phyloP scores from a whole-genome alignment of 2,797 vertebrate species.

The Lepidocolaptes lacrymiger region DNA sequence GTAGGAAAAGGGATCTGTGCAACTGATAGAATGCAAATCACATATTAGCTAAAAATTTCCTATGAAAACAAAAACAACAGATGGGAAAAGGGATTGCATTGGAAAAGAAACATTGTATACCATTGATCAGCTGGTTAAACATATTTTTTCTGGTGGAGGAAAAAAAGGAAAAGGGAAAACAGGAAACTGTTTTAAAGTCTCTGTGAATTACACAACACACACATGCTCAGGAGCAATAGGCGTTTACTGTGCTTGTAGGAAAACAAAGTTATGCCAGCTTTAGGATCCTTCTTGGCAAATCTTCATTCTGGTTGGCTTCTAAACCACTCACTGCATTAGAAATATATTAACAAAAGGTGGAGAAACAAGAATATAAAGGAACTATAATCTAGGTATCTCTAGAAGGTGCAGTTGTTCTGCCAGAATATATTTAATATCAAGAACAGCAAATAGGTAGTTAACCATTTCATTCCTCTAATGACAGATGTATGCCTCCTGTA shows the following conservation, averaged over 20 bases:
- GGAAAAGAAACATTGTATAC: neutral
- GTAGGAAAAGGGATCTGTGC: neutral
- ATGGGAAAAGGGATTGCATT: neutral
- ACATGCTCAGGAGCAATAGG: too few species aligned
- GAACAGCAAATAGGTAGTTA: neutral
- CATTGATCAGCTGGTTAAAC: neutral
- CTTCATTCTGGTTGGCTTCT: neutral
- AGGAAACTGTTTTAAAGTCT: neutral
- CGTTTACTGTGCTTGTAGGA: neutral
- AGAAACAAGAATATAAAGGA: neutral
- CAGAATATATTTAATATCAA: neutral
- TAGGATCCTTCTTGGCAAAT: neutral
- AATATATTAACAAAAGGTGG: neutral
- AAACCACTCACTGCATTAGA: neutral
- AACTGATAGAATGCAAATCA: neutral
- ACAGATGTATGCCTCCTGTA: neutral
- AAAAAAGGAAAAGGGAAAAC: neutral
- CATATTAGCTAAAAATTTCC: neutral
- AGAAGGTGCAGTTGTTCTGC: neutral
- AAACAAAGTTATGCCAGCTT: neutral
- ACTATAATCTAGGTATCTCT: neutral
- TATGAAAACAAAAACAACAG: neutral
- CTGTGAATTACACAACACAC: neutral
- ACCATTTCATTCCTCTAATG: neutral
- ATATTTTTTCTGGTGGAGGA: neutral